Conservation (phyloP, 2,113 vertebrate genomes). For the Sialia sialis region DNA sequence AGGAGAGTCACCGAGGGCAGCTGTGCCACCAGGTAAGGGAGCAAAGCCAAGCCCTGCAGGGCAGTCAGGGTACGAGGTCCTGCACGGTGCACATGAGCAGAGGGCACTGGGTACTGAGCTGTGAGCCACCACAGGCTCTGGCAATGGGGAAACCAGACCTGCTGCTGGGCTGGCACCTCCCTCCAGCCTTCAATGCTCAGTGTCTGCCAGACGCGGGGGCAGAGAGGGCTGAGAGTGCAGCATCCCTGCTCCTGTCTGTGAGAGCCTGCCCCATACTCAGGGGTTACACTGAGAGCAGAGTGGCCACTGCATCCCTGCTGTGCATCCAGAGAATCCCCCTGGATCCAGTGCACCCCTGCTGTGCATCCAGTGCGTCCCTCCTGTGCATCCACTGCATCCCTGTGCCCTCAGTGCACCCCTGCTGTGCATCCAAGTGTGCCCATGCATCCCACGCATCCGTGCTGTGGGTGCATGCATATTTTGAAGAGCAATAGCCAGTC, state of each 20-base stretch:
- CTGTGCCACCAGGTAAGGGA: background rate
- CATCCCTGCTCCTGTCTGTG: no score
- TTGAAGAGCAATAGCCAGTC: background rate
- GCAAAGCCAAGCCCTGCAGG: background rate
- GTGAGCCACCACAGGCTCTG: background rate
- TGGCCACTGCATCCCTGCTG: background rate
- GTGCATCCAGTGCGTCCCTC: background rate
- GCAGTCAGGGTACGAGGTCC: background rate
- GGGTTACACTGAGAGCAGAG: background rate
- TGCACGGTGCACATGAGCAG: rapidly evolving
- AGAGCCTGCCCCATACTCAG: no score
- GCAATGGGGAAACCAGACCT: background rate
- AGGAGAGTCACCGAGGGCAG: rapidly evolving
- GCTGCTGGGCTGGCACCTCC: background rate
- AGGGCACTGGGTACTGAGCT: background rate
- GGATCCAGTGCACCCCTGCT: no score
- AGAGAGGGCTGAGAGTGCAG: background rate
- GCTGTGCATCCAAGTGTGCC: background rate
- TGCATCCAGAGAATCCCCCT: rapidly evolving
- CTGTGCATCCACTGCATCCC: background rate
- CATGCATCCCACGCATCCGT: no score
- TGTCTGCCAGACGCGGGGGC: background rate
- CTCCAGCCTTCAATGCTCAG: background rate
- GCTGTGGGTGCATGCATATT: rapidly evolving
- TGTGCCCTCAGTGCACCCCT: no score